Evolutionary conservation across 2,797 vertebrate species (phyloP).

Genomic region (Xiphophorus birchmanni): DNA sequence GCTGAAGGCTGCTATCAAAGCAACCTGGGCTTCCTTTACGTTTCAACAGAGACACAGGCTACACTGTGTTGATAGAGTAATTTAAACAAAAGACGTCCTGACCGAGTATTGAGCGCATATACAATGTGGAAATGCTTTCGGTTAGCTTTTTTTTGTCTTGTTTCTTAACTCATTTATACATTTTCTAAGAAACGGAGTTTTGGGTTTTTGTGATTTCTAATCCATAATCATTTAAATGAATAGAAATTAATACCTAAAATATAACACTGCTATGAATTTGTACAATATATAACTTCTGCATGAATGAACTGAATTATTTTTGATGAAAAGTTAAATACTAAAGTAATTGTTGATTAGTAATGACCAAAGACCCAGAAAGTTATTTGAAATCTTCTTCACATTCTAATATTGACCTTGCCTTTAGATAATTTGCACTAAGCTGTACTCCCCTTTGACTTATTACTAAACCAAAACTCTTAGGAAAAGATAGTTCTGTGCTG

Average conservation of each 20-base stretch:
- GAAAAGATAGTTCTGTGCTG: conserved; percentile 21
- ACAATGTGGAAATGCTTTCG: not conserved
- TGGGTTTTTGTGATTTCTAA: not conserved
- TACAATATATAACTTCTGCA: not conserved
- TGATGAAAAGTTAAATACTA: not conserved
- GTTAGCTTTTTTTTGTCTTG: not conserved
- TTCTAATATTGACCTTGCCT: not conserved
- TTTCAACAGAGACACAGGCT: not conserved
- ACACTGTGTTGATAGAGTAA: not conserved
- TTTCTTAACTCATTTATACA: not conserved
- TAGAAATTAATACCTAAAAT: not conserved
- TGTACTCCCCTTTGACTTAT: not conserved
- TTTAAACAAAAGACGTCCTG: not conserved
- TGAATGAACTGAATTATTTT: not conserved
- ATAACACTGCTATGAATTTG: not conserved
- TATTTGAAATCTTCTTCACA: not conserved
- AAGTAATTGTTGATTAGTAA: not conserved
- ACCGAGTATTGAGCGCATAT: not conserved
- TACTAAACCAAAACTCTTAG: not conserved
- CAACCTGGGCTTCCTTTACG: not conserved
- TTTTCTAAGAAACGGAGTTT: not conserved
- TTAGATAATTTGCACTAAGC: not conserved
- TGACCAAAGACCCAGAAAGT: not conserved
- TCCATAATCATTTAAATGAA: not conserved
- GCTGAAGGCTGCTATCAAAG: not conserved